A percentile compares a stretch with the other conserved stretches of the same genome.
phyloP scores from a whole-genome alignment of 2,797 vertebrate genomes.

The Sebastes umbrosus region DNA sequence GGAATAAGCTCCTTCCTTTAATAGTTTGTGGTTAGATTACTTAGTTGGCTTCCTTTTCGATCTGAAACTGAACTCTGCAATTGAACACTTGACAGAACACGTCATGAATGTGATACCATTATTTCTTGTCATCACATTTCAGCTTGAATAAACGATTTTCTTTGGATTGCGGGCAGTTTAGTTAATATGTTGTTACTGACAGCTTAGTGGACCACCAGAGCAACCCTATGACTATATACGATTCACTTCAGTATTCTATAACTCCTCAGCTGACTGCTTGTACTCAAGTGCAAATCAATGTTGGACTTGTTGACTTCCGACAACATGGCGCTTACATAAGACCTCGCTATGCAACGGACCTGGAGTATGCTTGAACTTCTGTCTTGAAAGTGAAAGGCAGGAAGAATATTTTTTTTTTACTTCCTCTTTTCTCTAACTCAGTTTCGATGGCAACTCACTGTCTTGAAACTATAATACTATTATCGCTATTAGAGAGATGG shows the following conservation, averaged over 20 bases:
- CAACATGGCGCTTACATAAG: constrained; percentile 51
- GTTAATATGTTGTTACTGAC: not conserved
- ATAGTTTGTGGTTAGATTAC: constrained; percentile 10
- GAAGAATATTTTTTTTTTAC: not conserved
- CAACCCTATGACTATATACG: not conserved
- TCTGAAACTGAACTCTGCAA: constrained; percentile 34
- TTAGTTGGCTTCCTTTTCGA: not conserved
- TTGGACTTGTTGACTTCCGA: constrained; percentile 54
- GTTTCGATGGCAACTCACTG: not conserved
- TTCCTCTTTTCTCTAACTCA: not conserved
- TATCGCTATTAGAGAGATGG: not conserved
- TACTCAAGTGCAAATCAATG: constrained; percentile 58
- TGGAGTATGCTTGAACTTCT: constrained; percentile 54
- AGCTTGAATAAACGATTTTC: not conserved
- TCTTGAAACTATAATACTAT: constrained; percentile 13
- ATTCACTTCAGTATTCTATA: constrained; percentile 2
- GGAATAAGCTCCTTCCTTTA: constrained; percentile 17
- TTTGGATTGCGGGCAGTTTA: not conserved
- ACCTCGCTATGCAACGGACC: constrained; percentile 32
- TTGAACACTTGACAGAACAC: constrained; percentile 1
- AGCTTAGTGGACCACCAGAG: not conserved
- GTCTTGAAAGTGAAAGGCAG: constrained; percentile 48
- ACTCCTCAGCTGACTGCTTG: constrained; percentile 11
- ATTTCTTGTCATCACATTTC: not conserved
- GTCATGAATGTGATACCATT: not conserved